Evolutionary conservation across 1,140 invertebrate species (phyloP).

Genomic region (Matsumurasca onukii): DNA sequence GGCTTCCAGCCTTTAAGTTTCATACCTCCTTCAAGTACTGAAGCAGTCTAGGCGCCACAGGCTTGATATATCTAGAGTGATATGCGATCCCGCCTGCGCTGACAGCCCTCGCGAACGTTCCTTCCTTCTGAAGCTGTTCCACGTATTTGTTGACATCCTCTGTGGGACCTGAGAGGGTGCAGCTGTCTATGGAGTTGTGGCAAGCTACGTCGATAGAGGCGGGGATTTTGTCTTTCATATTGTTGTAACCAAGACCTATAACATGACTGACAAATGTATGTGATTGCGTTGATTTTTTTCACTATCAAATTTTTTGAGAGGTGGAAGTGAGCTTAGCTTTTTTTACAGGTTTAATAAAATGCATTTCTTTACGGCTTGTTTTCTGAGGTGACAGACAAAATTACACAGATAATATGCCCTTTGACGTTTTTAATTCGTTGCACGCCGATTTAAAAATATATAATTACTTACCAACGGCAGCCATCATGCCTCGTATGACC

Average conservation of each 20-base stretch:
- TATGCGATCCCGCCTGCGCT: constrained; percentile 82
- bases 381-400: too few species aligned
- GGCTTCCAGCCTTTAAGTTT: not conserved
- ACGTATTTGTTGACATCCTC: constrained; percentile 70
- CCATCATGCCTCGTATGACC: not conserved
- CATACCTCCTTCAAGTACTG: constrained; percentile 49
- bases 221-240: not conserved
- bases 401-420: too few species aligned
- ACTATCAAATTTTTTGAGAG: too few species aligned
- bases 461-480: constrained; percentile 1
- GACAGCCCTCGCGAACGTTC: constrained; percentile 81
- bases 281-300: too few species aligned
- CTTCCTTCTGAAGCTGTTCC: constrained; percentile 63
- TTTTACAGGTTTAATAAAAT: too few species aligned
- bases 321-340: too few species aligned
- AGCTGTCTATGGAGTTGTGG: constrained; percentile 45
- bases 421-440: too few species aligned
- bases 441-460: too few species aligned
- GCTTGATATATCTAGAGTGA: constrained; percentile 60
- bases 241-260: constrained; percentile 8
- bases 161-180: constrained; percentile 83
- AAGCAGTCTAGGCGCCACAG: constrained; percentile 53
- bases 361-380: too few species aligned
- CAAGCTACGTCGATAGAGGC: too few species aligned
- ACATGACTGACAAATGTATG: not conserved